A percentile compares a stretch with the other conserved stretches of the same genome.
Evolutionary conservation across 2,113 vertebrate genomes (phyloP).

Genomic region (Micronycteris hirsuta): DNA sequence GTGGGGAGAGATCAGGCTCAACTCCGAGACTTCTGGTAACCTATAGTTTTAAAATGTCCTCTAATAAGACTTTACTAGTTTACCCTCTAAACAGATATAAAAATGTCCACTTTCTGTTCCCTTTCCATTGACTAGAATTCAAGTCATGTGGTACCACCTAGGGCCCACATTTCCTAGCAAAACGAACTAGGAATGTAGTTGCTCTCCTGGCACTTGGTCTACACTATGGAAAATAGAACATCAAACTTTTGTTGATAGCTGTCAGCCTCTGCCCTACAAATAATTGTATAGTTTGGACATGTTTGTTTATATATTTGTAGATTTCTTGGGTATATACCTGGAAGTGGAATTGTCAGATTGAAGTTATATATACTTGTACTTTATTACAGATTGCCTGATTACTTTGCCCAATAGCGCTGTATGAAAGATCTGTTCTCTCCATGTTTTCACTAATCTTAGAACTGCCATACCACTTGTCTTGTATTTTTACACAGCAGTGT

Average conservation of each 20-base stretch:
- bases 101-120: not conserved
- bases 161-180: not conserved
- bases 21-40: too few relatives aligned
- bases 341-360: not conserved
- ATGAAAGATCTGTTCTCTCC: not conserved
- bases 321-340: not conserved
- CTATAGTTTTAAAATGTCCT: too few relatives aligned
- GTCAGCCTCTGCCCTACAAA: not conserved
- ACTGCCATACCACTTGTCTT: not conserved
- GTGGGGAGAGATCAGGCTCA: not conserved
- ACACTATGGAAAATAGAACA: not conserved
- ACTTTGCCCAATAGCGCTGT: not conserved
- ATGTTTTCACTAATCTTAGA: not conserved
- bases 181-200: not conserved
- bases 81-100: too few relatives aligned
- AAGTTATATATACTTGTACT: not conserved
- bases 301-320: not conserved
- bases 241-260: not conserved
- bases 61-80: too few relatives aligned
- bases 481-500: not conserved
- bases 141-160: not conserved
- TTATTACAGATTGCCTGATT: not conserved
- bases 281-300: not conserved
- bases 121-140: not conserved
- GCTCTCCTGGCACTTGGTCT: not conserved